phyloP scores from a whole-genome alignment of 2,113 vertebrate species.

The Poecilia latipinna region DNA sequence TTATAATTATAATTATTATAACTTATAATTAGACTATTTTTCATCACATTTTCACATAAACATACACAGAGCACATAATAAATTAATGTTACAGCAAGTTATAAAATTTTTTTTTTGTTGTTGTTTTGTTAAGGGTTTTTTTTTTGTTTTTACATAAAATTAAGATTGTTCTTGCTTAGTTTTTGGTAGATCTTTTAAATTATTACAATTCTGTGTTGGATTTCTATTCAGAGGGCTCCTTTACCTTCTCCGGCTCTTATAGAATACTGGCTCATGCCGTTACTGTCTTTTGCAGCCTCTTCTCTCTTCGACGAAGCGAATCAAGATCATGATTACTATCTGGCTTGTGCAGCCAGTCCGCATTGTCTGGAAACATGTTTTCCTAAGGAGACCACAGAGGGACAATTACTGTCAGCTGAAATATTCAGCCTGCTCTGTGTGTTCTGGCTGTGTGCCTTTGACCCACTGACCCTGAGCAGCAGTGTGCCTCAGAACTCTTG shows the following conservation, averaged over 20 bases:
- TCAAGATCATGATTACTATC: conserved; percentile 76
- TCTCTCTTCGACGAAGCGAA: conserved; percentile 62
- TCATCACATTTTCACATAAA: conserved; percentile 11
- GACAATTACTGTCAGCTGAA: conserved; percentile 75
- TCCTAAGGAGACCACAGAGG: conserved; percentile 74
- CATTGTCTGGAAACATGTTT: conserved; percentile 74
- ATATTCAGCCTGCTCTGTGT: conserved; percentile 74
- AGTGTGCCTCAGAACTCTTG: conserved; percentile 60
- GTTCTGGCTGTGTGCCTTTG: conserved; percentile 72
- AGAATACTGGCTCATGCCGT: conserved; percentile 64
- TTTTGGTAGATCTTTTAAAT: neutral
- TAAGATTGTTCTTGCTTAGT: neutral
- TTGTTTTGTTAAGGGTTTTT: too few relatives aligned
- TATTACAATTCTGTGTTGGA: conserved; percentile 13
- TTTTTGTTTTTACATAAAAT: too few relatives aligned
- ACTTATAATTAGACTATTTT: neutral
- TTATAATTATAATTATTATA: neutral
- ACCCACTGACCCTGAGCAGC: conserved; percentile 73
- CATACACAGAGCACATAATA: neutral
- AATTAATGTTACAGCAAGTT: neutral
- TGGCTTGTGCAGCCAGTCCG: conserved; percentile 63
- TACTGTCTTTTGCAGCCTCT: conserved; percentile 53
- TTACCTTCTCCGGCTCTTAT: conserved; percentile 45
- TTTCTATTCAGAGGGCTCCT: conserved; percentile 18
- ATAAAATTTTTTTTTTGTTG: neutral